phyloP scores from a whole-genome alignment of 2,888 invertebrate species.

The Flexamia atlantica region DNA sequence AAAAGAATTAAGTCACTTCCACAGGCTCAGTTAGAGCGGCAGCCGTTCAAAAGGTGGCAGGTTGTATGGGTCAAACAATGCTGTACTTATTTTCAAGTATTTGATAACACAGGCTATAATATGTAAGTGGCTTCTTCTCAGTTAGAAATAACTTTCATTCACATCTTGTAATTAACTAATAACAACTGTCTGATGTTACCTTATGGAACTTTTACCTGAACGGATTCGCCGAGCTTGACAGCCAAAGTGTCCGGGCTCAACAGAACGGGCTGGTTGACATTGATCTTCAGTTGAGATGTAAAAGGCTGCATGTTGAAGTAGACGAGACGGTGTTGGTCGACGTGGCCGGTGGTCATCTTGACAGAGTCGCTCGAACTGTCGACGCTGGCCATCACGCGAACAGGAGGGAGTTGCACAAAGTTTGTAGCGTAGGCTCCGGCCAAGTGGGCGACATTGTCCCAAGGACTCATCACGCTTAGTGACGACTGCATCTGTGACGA shows the following conservation, averaged over 20 bases:
- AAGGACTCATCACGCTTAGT: constrained; percentile 10
- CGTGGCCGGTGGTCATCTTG: background rate
- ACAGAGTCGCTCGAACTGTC: background rate
- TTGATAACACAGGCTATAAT: too few relatives aligned
- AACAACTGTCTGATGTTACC: too few relatives aligned
- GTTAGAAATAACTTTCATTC: too few relatives aligned
- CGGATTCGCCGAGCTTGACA: constrained; percentile 22
- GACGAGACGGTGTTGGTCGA: constrained; percentile 27
- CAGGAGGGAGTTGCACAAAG: constrained; percentile 33
- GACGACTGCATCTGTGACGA: constrained; percentile 30
- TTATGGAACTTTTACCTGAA: constrained; percentile 22
- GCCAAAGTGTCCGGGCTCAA: constrained; percentile 7
- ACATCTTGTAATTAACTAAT: too few relatives aligned
- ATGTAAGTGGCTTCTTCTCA: too few relatives aligned
- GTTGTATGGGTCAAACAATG: too few relatives aligned
- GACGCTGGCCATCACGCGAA: background rate
- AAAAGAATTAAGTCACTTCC: too few relatives aligned
- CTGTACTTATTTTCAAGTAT: too few relatives aligned
- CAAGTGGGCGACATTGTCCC: constrained; percentile 14
- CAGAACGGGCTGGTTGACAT: background rate
- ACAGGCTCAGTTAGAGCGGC: too few relatives aligned
- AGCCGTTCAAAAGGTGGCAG: too few relatives aligned
- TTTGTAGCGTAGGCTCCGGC: constrained; percentile 42
- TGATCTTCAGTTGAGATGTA: constrained; percentile 25
- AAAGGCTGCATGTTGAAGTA: constrained; percentile 45